A percentile compares a stretch with the other conserved stretches of the same genome.
Evolutionary conservation across 2,113 vertebrate species (phyloP).

Genomic region (Terrapene triunguis): DNA sequence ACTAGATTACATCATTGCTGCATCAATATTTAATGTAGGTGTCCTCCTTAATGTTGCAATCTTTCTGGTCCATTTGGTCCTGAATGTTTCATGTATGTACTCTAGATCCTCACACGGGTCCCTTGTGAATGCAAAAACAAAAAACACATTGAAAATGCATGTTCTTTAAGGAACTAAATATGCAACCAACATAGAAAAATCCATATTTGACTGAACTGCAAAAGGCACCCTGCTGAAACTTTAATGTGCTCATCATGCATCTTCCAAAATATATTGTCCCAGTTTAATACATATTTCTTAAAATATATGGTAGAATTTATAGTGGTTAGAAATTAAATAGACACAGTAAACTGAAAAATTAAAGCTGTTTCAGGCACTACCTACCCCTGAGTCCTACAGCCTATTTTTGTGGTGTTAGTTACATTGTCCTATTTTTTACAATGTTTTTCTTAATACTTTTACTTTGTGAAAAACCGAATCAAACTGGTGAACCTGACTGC

Average conservation of each 20-base stretch:
- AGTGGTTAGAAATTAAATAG: slow-evolving; percentile 26
- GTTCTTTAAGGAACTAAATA: slow-evolving; percentile 63
- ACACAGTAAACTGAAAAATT: neutral
- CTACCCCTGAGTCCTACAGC: neutral
- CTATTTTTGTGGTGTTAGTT: neutral
- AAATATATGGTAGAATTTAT: slow-evolving; percentile 47
- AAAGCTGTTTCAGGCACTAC: neutral
- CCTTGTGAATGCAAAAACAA: slow-evolving; percentile 42
- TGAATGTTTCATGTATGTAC: slow-evolving; percentile 71
- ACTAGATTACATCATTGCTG: slow-evolving; percentile 67
- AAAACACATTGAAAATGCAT: slow-evolving; percentile 40
- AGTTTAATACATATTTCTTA: slow-evolving; percentile 56
- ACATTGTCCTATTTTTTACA: neutral
- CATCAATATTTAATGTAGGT: slow-evolving; percentile 75
- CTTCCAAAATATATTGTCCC: slow-evolving; percentile 65
- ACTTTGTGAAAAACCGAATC: neutral
- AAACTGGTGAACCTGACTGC: neutral
- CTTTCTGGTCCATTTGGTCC: slow-evolving; percentile 70
- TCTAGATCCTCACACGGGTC: slow-evolving; percentile 50
- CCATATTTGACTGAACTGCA: slow-evolving; percentile 38
- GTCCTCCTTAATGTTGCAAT: slow-evolving; percentile 68
- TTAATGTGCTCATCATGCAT: slow-evolving; percentile 64
- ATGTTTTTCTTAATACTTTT: neutral
- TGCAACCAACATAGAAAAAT: slow-evolving; percentile 24
- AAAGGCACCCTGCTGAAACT: slow-evolving; percentile 27